Evolutionary conservation across 1,140 invertebrate genomes (phyloP).

Genomic region (Popillia japonica): DNA sequence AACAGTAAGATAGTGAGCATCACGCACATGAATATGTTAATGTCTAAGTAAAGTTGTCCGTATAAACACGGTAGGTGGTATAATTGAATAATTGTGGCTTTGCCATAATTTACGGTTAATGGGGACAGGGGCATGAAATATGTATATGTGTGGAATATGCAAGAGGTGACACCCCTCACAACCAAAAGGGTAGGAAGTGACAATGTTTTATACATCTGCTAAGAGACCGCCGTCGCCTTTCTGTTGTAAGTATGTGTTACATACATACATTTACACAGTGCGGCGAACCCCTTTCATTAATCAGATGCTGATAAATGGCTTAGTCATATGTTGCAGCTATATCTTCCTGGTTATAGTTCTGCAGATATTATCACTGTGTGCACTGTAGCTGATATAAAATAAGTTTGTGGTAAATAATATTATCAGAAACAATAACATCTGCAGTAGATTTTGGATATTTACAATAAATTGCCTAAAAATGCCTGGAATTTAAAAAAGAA

Average conservation of each 20-base stretch:
- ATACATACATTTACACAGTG: conserved; percentile 5
- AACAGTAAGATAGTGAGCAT: conserved; percentile 9
- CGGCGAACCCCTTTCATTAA: conserved; percentile 25
- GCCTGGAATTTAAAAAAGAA: no score
- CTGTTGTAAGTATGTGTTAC: conserved; percentile 30
- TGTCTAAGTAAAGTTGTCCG: conserved; percentile 34
- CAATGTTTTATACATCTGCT: conserved; percentile 50
- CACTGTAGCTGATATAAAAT: neutral
- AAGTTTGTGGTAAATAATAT: neutral
- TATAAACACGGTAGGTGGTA: conserved; percentile 42
- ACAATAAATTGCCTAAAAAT: no score
- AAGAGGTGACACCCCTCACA: conserved; percentile 47
- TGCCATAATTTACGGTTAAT: conserved; percentile 50
- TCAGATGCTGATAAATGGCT: conserved; percentile 16
- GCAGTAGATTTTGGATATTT: no score
- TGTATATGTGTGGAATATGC: conserved; percentile 47
- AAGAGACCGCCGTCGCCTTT: conserved; percentile 41
- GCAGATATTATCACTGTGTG: neutral
- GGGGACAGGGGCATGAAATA: conserved; percentile 50
- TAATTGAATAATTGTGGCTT: conserved; percentile 51
- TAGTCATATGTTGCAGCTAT: conserved; percentile 17
- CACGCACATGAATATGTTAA: conserved; percentile 34
- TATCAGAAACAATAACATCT: no score
- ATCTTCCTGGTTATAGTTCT: conserved; percentile 1
- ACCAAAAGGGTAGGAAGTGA: conserved; percentile 50